A percentile compares a stretch with the other conserved stretches of the same genome.
phyloP scores from a whole-genome alignment of 2,113 vertebrate species.

The Elachura formosa region DNA sequence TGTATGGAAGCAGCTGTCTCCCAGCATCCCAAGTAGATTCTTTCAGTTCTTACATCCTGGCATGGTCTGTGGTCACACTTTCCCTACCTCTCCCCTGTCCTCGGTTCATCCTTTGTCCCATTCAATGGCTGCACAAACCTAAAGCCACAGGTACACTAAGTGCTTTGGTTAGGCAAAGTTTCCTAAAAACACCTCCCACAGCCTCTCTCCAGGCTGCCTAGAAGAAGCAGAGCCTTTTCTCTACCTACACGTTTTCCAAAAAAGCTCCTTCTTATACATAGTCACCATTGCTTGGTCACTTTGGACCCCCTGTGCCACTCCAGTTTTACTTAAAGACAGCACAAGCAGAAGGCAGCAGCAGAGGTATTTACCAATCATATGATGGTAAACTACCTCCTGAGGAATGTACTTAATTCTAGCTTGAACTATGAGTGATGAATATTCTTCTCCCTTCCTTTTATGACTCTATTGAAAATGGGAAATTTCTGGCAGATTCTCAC shows the following conservation, averaged over 20 bases:
- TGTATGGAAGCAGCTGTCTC: neutral
- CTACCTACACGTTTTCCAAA: neutral
- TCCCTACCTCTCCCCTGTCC: neutral
- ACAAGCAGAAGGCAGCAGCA: neutral
- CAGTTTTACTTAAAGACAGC: neutral
- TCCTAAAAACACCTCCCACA: neutral
- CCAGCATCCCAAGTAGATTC: neutral
- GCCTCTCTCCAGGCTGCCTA: neutral
- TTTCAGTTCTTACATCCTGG: neutral
- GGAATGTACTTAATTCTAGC: neutral
- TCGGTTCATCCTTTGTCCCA: neutral
- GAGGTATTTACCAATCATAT: neutral
- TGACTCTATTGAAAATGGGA: neutral
- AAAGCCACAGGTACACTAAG: neutral
- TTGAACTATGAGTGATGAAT: neutral
- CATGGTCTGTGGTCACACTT: neutral
- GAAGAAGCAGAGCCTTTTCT: neutral
- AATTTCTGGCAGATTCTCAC: neutral
- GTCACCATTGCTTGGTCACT: neutral
- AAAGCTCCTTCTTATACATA: neutral
- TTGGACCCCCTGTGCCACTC: neutral
- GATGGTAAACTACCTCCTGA: neutral
- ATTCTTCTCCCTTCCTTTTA: neutral
- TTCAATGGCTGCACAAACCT: neutral
- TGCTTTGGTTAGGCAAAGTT: neutral